A percentile compares a stretch with the other conserved stretches of the same genome.
Conservation (phyloP, 2,113 vertebrate genomes). For the Chelonoidis abingdonii region DNA sequence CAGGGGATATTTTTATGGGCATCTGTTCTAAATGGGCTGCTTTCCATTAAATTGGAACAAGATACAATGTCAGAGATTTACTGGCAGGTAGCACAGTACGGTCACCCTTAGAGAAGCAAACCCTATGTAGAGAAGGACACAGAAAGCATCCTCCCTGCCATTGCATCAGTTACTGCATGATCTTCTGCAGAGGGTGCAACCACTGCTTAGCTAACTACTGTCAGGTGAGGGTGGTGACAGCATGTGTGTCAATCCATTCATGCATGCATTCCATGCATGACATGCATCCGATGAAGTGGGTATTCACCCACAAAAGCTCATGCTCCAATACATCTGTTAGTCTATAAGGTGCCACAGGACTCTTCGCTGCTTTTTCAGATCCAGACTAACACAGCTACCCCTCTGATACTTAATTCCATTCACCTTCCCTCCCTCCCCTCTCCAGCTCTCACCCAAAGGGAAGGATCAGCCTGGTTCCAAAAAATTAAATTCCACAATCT, state of each 20-base stretch:
- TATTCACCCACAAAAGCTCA: no score
- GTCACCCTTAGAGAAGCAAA: background rate
- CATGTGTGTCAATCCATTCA: background rate
- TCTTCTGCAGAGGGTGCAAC: background rate
- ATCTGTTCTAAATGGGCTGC: background rate
- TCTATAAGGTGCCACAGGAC: no score
- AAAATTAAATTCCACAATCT: background rate
- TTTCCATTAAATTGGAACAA: background rate
- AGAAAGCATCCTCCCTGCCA: background rate
- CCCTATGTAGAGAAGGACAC: background rate
- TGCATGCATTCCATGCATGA: no score
- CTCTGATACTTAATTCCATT: background rate
- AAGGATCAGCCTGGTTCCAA: background rate
- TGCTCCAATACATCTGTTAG: no score
- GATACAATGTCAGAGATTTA: background rate
- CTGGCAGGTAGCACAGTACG: background rate
- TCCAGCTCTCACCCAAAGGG: background rate
- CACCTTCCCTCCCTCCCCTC: background rate
- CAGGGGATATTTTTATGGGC: background rate
- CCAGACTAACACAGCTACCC: no score
- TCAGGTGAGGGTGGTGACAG: background rate
- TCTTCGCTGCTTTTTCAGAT: no score
- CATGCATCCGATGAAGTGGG: no score
- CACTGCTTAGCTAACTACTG: background rate
- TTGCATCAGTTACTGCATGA: background rate